Percentiles rank a stretch among this genome's conserved stretches.
Evolutionary conservation across 2,797 vertebrate species (phyloP).

Genomic region (Sparus aurata): DNA sequence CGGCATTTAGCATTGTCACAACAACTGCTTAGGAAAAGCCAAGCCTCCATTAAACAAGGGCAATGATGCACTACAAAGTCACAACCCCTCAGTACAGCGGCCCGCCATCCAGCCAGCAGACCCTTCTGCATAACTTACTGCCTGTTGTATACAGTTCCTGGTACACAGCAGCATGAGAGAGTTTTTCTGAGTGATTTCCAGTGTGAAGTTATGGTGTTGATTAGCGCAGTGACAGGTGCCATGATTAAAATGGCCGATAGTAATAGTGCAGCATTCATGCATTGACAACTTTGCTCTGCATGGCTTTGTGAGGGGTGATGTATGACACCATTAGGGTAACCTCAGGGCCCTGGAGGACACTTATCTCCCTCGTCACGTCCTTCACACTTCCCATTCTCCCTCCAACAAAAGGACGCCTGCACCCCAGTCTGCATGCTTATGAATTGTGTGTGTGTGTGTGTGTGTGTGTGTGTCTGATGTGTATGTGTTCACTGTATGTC

Average conservation of each 20-base stretch:
- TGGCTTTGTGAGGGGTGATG: conserved; percentile 88
- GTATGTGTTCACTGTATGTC: conserved; percentile 55
- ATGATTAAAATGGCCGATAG: conserved; percentile 89
- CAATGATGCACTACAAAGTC: conserved; percentile 84
- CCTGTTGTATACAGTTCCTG: conserved; percentile 67
- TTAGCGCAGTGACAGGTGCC: conserved; percentile 87
- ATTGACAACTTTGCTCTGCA: conserved; percentile 89
- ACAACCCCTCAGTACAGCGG: conserved; percentile 63
- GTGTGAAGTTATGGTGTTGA: conserved; percentile 88
- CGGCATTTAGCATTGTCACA: conserved; percentile 87
- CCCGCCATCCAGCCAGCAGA: conserved; percentile 27
- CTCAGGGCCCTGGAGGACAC: conserved; percentile 88
- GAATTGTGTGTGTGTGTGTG: conserved; percentile 67
- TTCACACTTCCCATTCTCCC: conserved; percentile 86
- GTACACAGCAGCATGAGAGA: conserved; percentile 68
- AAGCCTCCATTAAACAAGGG: conserved; percentile 83
- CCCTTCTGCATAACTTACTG: conserved; percentile 66
- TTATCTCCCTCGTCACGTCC: conserved; percentile 87
- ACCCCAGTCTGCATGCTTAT: conserved; percentile 82
- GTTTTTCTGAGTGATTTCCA: conserved; percentile 83
- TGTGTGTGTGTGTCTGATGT: conserved; percentile 42
- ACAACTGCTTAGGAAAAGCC: conserved; percentile 84
- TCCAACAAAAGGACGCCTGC: conserved; percentile 84
- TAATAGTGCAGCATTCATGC: conserved; percentile 89
- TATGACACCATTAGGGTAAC: conserved; percentile 89